Evolutionary conservation across 2,113 vertebrate species (phyloP), one percentile per base, ranked within the genome.

Genomic region (Psilopsiagon aurifrons): DNA sequence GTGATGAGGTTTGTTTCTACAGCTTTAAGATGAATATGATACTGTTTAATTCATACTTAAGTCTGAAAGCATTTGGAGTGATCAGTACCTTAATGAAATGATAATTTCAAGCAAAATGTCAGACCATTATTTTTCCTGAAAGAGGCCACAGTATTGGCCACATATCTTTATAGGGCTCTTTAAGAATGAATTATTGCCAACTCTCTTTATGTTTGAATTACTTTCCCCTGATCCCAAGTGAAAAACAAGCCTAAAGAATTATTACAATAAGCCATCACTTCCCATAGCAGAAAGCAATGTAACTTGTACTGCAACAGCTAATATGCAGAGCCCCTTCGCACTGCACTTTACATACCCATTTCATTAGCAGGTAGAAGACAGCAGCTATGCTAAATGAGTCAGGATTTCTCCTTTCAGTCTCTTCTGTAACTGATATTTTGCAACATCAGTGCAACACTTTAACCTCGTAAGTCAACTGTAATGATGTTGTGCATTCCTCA

Each of bases 71-170:
- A 94, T 96, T 97, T 95, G 93, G 81, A 96, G 75, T 9, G 57
- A 94, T 71, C 1, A 6, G 55, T 73, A 91, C 49, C 83, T 97
- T 97, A 97, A 96, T 96, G 78, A 98, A 92, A 95, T 74, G 39
- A 97, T 94, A 97, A 97, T 93, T 90, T 62, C 39, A 91, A 96
- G 77, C 89, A 97, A 95, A 96, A 96, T 81, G 85, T 89, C 92
- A 90, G 77, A 57, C 77, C 89, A 87, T 84, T 67, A 66, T 87
- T 97, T 94, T 90, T 83, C 59, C 92, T 89, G 86, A 93, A 97
- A 95, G 37, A 94, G 47, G 31, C n/a, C 95, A n/a, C 51, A 83
- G 74, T 62, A 92, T 92, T 92, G 64, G 89, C 62, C 94, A 68
- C 39, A 76, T 94, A 83, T 95, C 92, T 96, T 91, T 86, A 91